Evolutionary conservation across 2,113 vertebrate species (phyloP).

Genomic region (Peucedramus taeniatus): DNA sequence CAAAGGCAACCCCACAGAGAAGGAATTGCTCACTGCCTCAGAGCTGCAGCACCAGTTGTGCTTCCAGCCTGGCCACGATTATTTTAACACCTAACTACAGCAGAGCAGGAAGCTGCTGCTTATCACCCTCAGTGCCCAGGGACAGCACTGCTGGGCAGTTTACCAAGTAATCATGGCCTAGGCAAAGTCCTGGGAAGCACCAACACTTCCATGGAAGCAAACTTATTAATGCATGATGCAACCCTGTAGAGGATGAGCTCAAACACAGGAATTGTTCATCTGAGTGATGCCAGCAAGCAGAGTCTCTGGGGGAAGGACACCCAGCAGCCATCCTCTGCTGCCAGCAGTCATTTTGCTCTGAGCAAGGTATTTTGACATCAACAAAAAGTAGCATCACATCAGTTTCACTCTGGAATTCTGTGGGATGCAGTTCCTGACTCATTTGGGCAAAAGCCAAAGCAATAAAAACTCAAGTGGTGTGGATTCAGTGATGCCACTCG

Average conservation of each 20-base stretch:
- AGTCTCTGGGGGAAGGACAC: not conserved
- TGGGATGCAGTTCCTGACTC: not conserved
- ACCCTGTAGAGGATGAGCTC: not conserved
- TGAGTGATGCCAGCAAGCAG: not conserved
- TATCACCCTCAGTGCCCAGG: not conserved
- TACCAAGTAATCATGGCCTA: not conserved
- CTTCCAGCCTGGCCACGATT: not conserved
- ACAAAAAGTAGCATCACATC: fast-evolving
- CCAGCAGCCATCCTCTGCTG: not conserved
- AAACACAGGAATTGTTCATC: not conserved
- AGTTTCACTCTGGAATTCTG: not conserved
- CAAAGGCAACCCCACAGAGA: not conserved
- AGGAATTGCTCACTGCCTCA: not conserved
- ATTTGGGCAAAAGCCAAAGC: not conserved
- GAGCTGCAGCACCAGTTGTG: not conserved
- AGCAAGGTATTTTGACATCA: not conserved
- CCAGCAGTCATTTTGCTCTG: not conserved
- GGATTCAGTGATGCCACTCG: not conserved
- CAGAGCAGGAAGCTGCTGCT: not conserved
- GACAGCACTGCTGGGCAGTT: not conserved
- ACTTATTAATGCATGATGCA: not conserved
- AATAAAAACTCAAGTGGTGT: not conserved
- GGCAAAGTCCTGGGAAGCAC: not conserved
- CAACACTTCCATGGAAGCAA: not conserved
- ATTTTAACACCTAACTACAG: not conserved